Evolutionary conservation across 2,797 vertebrate species (phyloP).

Genomic region (Spinus olivaceus): DNA sequence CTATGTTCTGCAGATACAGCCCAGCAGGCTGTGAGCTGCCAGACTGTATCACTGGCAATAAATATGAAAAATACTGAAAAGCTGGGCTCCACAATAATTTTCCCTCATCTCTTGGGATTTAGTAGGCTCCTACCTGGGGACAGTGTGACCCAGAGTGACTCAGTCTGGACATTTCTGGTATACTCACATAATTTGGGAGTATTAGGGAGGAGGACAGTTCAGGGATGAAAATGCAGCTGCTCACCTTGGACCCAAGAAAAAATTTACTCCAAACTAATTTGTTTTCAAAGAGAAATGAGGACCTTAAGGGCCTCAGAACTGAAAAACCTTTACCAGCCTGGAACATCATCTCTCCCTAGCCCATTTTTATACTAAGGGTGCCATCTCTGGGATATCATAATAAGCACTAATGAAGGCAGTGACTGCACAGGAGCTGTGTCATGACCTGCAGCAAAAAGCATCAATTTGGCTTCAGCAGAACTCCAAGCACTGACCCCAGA

Average conservation of each 20-base stretch:
- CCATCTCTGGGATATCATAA: not conserved
- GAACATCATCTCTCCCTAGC: not conserved
- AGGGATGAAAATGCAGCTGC: not conserved
- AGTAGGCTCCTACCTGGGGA: not conserved
- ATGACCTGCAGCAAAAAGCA: not conserved
- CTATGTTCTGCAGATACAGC: not conserved
- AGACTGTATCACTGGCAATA: not conserved
- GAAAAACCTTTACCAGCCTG: not conserved
- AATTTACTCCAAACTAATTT: not conserved
- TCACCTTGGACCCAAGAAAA: not conserved
- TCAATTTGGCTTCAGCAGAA: not conserved
- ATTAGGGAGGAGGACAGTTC: not conserved
- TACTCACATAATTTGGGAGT: not conserved
- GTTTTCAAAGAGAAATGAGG: not conserved
- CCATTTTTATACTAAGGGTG: not conserved
- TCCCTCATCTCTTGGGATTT: not conserved
- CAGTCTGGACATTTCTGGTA: not conserved
- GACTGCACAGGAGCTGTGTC: not conserved
- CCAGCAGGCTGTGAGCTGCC: not conserved
- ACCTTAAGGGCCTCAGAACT: not conserved
- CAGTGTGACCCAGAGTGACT: not conserved
- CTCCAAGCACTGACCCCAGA: not conserved
- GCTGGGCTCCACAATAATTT: not conserved
- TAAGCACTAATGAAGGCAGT: not conserved
- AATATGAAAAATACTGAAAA: not conserved